These are phyloP conservation scores for Dendronephthya gigantea DNA, from an alignment of 64 coral and sea anemone genomes.

Conservation along the genomic window DNA sequence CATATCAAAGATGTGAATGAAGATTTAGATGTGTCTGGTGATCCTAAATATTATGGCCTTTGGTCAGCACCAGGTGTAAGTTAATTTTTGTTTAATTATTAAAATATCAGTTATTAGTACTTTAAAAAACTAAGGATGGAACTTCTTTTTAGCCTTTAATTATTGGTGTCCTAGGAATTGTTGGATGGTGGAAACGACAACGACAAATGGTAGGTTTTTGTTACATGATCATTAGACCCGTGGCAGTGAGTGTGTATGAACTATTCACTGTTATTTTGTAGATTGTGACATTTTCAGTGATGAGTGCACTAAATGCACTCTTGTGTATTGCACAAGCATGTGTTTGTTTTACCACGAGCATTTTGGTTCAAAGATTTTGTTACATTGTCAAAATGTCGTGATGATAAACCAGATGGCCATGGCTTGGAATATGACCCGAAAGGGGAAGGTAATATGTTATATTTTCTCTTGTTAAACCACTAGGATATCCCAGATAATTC, in stretches of 20 bases:
- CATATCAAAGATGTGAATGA: neutral
- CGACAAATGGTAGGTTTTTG: neutral
- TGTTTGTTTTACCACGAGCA: neutral
- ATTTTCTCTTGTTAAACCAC: too few relatives aligned
- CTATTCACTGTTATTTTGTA: neutral
- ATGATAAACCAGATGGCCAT: neutral
- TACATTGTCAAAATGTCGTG: slow-evolving; percentile 9
- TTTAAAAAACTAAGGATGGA: neutral
- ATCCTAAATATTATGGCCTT: neutral
- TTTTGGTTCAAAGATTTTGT: slow-evolving; percentile 13
- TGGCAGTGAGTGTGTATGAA: neutral
- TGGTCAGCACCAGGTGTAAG: slow-evolving; percentile 2
- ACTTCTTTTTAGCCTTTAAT: neutral
- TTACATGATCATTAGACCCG: neutral
- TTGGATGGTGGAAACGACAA: neutral
- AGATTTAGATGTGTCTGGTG: neutral
- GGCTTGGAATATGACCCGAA: neutral
- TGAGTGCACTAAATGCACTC: neutral
- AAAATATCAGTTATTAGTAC: neutral
- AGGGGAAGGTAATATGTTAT: slow-evolving; percentile 11
- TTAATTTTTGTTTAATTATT: neutral
- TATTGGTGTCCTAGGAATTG: neutral
- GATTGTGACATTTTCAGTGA: neutral
- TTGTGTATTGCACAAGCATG: neutral
- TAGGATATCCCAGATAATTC: neutral